phyloP scores from a whole-genome alignment of 2,888 invertebrate species.

The Lithophane socia region DNA sequence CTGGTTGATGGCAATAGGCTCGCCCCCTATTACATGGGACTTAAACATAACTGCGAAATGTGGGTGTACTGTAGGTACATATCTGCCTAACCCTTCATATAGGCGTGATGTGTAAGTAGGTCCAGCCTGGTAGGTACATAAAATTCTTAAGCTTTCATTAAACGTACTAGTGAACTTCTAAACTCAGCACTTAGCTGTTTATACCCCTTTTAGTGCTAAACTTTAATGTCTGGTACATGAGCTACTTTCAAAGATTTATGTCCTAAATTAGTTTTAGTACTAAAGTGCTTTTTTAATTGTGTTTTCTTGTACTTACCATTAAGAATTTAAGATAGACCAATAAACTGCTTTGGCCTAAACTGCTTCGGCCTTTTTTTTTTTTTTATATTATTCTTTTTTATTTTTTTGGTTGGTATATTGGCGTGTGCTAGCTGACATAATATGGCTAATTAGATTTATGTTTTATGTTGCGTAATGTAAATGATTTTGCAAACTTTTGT shows the following conservation, averaged over 20 bases:
- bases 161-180: background rate
- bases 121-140: background rate
- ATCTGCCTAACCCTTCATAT: background rate
- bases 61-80: background rate
- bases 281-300: slow-evolving; percentile 10
- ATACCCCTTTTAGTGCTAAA: slow-evolving; percentile 19
- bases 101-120: background rate
- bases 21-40: background rate
- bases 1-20: background rate
- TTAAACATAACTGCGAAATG: background rate
- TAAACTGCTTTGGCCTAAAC: background rate
- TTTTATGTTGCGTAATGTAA: no score
- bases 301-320: background rate
- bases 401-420: no score
- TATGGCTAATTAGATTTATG: no score
- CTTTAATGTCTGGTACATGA: slow-evolving; percentile 4
- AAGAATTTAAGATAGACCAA: background rate
- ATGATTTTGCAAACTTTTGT: no score
- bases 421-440: no score
- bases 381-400: no score
- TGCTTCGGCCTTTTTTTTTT: no score
- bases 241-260: slow-evolving; percentile 19
- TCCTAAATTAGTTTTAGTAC: slow-evolving; percentile 23
- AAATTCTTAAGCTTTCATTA: slow-evolving; percentile 15
- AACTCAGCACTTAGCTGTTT: slow-evolving; percentile 17